Conservation (phyloP, 2,888 invertebrate genomes). For the Leptinotarsa peninsularis region DNA sequence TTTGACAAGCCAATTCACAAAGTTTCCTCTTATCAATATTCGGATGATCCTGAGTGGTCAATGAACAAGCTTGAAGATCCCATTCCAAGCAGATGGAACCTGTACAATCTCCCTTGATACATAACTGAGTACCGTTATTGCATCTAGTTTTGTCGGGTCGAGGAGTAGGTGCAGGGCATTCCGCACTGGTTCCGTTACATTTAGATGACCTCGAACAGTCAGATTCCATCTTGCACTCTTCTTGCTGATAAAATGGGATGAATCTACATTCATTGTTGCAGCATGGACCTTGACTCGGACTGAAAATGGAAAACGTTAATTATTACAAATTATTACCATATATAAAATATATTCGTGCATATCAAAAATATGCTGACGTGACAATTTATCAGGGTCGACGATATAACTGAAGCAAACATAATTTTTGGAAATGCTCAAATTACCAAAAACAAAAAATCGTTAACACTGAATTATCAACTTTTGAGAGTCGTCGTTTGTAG, state of each 20-base stretch:
- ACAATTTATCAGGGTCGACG: no score
- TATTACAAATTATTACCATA: slow-evolving; percentile 18
- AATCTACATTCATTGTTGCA: slow-evolving; percentile 88
- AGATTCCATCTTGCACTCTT: slow-evolving; percentile 84
- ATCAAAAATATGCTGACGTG: no score
- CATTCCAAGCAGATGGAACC: slow-evolving; percentile 96
- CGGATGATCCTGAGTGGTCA: slow-evolving; percentile 81
- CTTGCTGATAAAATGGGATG: slow-evolving; percentile 73
- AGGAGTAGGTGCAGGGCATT: slow-evolving; percentile 87
- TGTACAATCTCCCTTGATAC: slow-evolving; percentile 90
- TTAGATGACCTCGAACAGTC: slow-evolving; percentile 91
- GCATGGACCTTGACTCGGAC: slow-evolving; percentile 98
- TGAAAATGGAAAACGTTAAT: not conserved
- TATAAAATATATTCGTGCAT: not conserved
- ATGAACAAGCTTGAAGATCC: slow-evolving; percentile 95
- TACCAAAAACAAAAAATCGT: no score
- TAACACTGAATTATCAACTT: no score
- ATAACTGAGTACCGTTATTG: slow-evolving; percentile 91
- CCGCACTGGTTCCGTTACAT: slow-evolving; percentile 87
- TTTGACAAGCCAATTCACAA: slow-evolving; percentile 97
- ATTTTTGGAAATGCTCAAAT: no score
- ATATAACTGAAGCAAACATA: no score
- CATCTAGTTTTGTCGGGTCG: slow-evolving; percentile 92
- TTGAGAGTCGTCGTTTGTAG: no score
- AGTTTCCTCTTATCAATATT: slow-evolving; percentile 86